Evolutionary conservation across 2,113 vertebrate genomes (phyloP).

Genomic region (Carassius carassius): DNA sequence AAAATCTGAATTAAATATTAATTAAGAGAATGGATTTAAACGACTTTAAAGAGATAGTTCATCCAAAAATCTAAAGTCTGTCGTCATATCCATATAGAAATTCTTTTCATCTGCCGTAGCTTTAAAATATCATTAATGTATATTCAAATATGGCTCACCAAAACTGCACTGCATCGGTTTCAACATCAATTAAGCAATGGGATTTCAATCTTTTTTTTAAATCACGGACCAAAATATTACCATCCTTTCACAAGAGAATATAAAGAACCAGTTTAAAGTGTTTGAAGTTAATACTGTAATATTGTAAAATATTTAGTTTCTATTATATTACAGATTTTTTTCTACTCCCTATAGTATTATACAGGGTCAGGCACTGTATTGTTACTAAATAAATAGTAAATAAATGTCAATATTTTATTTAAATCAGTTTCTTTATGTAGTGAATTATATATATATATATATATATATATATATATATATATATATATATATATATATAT

Average conservation of each 20-base stretch:
- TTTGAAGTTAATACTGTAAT: neutral
- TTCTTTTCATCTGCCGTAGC: neutral
- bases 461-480: too few relatives aligned
- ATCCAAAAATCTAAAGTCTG: slow-evolving; percentile 1
- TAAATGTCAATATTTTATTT: too few relatives aligned
- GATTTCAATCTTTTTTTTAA: neutral
- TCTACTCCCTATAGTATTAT: neutral
- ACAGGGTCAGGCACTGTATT: neutral
- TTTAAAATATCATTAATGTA: neutral
- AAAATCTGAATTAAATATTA: neutral
- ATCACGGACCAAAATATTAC: neutral
- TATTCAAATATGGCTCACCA: neutral
- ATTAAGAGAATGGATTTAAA: neutral
- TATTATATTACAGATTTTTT: neutral
- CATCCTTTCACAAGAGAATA: too few relatives aligned
- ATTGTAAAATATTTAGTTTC: neutral
- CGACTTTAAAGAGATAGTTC: neutral
- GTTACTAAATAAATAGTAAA: too few relatives aligned
- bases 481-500: too few relatives aligned
- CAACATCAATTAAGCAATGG: neutral
- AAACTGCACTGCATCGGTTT: neutral
- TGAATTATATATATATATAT: too few relatives aligned
- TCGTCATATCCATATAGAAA: neutral
- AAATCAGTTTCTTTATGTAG: too few relatives aligned
- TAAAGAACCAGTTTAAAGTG: too few relatives aligned